Base-by-base conservation (phyloP, 2,797 vertebrate genomes). In the Chelon auratus region DNA sequence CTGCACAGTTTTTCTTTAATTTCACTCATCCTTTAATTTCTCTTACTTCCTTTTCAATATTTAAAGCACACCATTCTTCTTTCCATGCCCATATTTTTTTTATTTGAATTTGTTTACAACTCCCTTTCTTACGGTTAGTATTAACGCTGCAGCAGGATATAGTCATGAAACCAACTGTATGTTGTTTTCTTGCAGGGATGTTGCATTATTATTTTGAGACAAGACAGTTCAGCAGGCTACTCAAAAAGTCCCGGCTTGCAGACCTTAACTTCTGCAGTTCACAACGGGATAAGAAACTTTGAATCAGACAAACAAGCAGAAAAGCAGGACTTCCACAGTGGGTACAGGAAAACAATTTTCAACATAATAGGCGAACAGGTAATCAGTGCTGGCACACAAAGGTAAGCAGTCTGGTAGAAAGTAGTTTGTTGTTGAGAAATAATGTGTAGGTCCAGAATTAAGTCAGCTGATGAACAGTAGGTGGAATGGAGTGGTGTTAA, bases 381-480 rank as follows among this genome's bases (percentile, higher is more conserved):
- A 56, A 72, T 52, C 9, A 1, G 20, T 58, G 26, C 14, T 51
- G 24, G 17, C 40, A 62, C 18, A 39, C 22, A 75, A 72, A 75
- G 22, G 33, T 8, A 24, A 33, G 9, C 5, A 0, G 22, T 36
- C n/a, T 15, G 42, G 24, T 17, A 14, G 14, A 48, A 20, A 39
- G 14, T 40, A 5, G 30, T 26, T 43, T 54, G 20, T 17, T 22
- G 24, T 15, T 30, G 26, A 66, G 53, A 17, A 48, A 9, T 4
- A 8, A 56, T 8, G 30, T n/a, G 24, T 5, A 24, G 54, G 10
- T 47, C 17, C 15, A 45, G 43, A 18, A 37, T 3, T 26, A 13
- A 18, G 42, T 56, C 43, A 42, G 42, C 17, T 43, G 30, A 33
- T 33, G 30, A 8, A 33, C 30, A 33, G 30, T 33, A 33, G 30